Evolutionary conservation across 2,113 vertebrate species (phyloP).

Genomic region (Bujurquina vittata): DNA sequence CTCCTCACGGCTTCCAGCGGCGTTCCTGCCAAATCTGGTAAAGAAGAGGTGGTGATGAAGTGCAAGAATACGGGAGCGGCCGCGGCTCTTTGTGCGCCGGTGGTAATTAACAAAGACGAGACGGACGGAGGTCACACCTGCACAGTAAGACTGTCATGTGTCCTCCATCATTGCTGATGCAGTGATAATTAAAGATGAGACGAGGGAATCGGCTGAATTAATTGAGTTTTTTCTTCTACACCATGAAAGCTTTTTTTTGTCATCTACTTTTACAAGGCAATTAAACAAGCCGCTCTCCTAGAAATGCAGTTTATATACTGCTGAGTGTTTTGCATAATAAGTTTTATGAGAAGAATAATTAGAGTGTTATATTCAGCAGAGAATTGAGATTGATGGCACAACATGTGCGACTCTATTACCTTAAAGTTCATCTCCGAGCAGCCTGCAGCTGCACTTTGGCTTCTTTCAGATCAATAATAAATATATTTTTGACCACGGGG

Average conservation of each 20-base stretch:
- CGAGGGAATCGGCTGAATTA: constrained; percentile 60
- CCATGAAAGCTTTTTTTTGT: constrained; percentile 3
- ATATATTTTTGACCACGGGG: not conserved
- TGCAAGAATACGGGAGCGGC: constrained; percentile 8
- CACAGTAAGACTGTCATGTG: constrained; percentile 42
- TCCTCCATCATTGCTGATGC: constrained; percentile 70
- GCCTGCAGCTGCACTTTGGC: not conserved
- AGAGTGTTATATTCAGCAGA: not conserved
- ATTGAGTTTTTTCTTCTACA: constrained; percentile 42
- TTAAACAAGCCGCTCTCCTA: not conserved
- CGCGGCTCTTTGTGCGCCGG: constrained; percentile 37
- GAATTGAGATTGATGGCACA: not conserved
- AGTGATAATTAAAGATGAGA: constrained; percentile 77
- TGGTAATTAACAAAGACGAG: constrained; percentile 66
- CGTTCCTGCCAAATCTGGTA: constrained; percentile 30
- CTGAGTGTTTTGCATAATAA: not conserved
- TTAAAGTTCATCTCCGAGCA: not conserved
- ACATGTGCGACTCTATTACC: not conserved
- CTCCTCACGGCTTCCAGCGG: constrained; percentile 5
- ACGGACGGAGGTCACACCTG: constrained; percentile 64
- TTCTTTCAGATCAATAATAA: not conserved
- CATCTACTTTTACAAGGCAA: constrained; percentile 3
- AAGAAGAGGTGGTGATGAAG: constrained; percentile 23
- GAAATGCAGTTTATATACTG: not conserved
- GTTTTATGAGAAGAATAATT: not conserved